Percentiles rank a stretch among this genome's conserved stretches.
phyloP scores from a whole-genome alignment of 2,113 vertebrate genomes.

The Herpetotheres cachinnans region DNA sequence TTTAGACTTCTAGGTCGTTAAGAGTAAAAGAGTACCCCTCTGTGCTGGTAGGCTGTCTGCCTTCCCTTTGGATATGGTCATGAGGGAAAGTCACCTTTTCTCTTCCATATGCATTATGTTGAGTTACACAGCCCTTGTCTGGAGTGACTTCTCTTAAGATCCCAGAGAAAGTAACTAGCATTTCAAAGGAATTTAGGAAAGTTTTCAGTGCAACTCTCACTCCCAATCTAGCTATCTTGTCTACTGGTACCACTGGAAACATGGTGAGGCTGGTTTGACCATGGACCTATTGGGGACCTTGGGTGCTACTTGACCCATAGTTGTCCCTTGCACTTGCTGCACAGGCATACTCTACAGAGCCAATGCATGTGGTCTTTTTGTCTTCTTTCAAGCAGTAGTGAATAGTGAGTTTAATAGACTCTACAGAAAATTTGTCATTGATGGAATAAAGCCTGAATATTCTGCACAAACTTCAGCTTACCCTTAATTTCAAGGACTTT shows the following conservation, averaged over 20 bases:
- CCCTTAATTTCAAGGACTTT: background rate
- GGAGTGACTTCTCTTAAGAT: background rate
- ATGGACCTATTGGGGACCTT: background rate
- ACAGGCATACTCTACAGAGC: rapidly evolving
- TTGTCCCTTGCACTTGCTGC: background rate
- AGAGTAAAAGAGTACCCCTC: background rate
- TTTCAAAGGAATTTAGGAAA: background rate
- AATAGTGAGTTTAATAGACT: background rate
- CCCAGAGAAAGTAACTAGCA: background rate
- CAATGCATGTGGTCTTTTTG: rapidly evolving
- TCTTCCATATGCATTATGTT: background rate
- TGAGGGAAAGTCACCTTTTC: background rate
- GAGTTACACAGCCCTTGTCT: background rate
- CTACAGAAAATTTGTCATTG: background rate
- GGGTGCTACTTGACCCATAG: background rate
- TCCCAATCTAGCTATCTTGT: background rate
- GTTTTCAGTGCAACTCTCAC: background rate
- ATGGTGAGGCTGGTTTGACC: background rate
- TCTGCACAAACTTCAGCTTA: background rate
- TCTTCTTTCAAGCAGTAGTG: background rate
- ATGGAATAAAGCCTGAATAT: background rate
- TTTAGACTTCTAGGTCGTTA: background rate
- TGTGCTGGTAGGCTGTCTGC: background rate
- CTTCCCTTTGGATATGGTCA: background rate
- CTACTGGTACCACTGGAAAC: background rate